Conservation (phyloP, 1,140 invertebrate genomes). For the Zaprionus vittiger region DNA sequence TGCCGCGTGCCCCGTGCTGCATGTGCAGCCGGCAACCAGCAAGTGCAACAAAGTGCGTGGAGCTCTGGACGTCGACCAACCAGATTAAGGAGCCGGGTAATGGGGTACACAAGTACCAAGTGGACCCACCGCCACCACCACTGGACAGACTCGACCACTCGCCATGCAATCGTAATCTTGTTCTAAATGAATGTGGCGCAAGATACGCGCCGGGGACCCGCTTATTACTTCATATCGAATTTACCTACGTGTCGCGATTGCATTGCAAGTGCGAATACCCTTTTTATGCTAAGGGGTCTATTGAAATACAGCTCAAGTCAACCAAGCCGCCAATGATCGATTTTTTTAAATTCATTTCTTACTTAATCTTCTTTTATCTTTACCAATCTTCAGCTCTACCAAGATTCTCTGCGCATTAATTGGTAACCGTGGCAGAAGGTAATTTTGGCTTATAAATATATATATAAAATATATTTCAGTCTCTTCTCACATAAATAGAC, state of each 20-base stretch:
- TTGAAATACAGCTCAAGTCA: neutral
- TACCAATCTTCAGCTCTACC: too few species aligned
- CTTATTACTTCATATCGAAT: conserved; percentile 77
- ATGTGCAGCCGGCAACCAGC: conserved; percentile 2
- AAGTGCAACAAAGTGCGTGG: conserved; percentile 41
- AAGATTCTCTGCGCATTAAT: too few species aligned
- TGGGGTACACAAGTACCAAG: neutral
- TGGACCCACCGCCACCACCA: neutral
- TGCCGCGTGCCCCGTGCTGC: conserved; percentile 20
- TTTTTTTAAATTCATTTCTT: too few species aligned
- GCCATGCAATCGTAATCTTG: conserved; percentile 63
- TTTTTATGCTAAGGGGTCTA: neutral
- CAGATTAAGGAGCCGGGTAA: neutral
- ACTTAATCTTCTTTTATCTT: too few species aligned
- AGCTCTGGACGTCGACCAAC: neutral
- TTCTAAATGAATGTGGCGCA: conserved; percentile 77
- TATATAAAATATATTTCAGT: too few species aligned
- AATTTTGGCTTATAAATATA: too few species aligned
- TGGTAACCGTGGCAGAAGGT: too few species aligned
- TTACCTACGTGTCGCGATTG: conserved; percentile 67
- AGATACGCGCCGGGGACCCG: conserved; percentile 52
- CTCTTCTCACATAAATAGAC: too few species aligned
- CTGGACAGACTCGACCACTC: conserved; percentile 33
- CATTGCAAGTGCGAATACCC: neutral
- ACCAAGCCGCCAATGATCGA: too few species aligned